phyloP scores from a whole-genome alignment of 1,140 invertebrate species.

The Brachionus paranguensis region DNA sequence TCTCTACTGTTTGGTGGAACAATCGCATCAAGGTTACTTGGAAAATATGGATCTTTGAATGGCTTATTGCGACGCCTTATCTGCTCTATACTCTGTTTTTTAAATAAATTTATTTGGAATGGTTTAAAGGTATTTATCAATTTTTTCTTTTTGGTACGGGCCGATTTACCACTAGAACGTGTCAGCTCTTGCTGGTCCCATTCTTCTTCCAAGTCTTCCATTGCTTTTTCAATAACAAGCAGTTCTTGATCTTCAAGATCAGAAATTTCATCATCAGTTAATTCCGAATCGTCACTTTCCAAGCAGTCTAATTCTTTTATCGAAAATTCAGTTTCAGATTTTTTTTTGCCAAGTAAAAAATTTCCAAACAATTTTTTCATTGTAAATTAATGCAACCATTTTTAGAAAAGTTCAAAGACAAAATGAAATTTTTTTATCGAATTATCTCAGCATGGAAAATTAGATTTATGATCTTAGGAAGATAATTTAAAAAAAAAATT shows the following conservation, averaged over 20 bases:
- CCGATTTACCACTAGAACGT: background rate
- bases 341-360: background rate
- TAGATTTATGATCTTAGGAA: background rate
- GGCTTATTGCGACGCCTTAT: background rate
- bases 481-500: background rate
- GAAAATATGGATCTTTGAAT: background rate
- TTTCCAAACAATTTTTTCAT: background rate
- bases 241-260: background rate
- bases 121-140: background rate
- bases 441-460: background rate
- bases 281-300: background rate
- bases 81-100: constrained; percentile 7
- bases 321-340: background rate
- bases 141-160: background rate
- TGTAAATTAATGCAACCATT: background rate
- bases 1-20: background rate
- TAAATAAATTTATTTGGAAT: background rate
- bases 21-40: background rate
- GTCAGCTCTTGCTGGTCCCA: background rate
- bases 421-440: background rate
- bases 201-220: background rate
- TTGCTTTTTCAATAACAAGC: background rate
- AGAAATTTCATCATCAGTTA: background rate
- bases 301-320: background rate
- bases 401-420: background rate